A percentile compares a stretch with the other conserved stretches of the same genome.
Evolutionary conservation across 1,140 invertebrate species (phyloP).

Genomic region (Formica exsecta): DNA sequence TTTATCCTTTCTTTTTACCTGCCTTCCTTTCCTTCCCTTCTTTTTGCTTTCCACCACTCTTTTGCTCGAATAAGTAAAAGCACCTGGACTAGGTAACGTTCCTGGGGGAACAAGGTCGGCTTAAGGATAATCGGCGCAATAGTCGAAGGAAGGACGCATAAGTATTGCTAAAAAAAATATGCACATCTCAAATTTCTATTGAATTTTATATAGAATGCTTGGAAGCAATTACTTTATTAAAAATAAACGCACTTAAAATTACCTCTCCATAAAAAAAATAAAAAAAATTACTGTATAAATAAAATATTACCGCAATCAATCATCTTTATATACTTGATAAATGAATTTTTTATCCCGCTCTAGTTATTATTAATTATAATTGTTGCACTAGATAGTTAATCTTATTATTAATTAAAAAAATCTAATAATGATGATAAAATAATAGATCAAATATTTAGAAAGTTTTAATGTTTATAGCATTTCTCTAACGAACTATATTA

Average conservation of each 20-base stretch:
- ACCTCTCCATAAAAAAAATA: neutral
- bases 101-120: constrained; percentile 1
- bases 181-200: constrained; percentile 1
- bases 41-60: constrained; percentile 14
- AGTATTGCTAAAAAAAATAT: constrained; percentile 8
- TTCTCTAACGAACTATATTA: neutral
- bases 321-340: neutral
- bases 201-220: neutral
- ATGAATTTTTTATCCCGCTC: neutral
- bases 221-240: neutral
- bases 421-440: neutral
- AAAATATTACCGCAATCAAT: neutral
- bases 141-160: neutral
- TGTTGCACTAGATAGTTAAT: neutral
- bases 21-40: constrained; percentile 5
- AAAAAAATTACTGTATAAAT: neutral
- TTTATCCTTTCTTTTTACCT: constrained; percentile 29
- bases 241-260: neutral
- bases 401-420: neutral
- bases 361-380: neutral
- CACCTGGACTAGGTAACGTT: constrained; percentile 56
- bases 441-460: neutral
- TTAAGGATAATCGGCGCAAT: constrained; percentile 38
- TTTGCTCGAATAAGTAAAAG: neutral
- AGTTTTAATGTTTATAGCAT: neutral